Evolutionary conservation across 2,113 vertebrate species (phyloP).

Genomic region (Ranitomeya imitator): DNA sequence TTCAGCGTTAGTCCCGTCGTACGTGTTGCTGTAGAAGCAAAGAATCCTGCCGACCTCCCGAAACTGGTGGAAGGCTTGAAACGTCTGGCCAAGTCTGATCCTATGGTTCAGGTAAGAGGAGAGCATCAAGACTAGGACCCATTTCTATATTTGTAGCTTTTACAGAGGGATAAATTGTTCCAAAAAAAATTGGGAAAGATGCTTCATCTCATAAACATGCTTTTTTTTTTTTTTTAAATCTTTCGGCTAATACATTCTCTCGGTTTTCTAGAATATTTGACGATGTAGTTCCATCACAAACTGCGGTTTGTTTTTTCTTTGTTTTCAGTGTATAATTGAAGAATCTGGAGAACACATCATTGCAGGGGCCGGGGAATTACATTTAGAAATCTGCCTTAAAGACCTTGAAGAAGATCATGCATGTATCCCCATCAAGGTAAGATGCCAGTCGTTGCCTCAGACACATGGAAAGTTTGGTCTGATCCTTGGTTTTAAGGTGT

Average conservation of each 20-base stretch:
- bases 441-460: not conserved
- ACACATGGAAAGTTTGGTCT: not conserved
- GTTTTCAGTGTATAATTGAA: constrained; percentile 59
- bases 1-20: constrained; percentile 71
- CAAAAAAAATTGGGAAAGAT: no score
- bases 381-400: constrained; percentile 72
- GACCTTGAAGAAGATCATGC: constrained; percentile 70
- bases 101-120: constrained; percentile 68
- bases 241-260: no score
- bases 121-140: not conserved
- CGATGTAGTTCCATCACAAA: no score
- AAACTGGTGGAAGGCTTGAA: constrained; percentile 73
- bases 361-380: constrained; percentile 68
- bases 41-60: constrained; percentile 70
- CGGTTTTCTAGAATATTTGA: no score
- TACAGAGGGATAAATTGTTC: no score
- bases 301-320: not conserved
- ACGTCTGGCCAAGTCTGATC: constrained; percentile 70
- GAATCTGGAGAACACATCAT: constrained; percentile 70
- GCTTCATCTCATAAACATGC: no score
- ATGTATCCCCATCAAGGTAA: constrained; percentile 70
- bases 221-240: no score
- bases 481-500: not conserved
- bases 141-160: no score
- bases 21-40: constrained; percentile 69